These are phyloP conservation scores for Cuniculus paca DNA, from an alignment of 2,797 vertebrate genomes.

Conservation along the genomic window DNA sequence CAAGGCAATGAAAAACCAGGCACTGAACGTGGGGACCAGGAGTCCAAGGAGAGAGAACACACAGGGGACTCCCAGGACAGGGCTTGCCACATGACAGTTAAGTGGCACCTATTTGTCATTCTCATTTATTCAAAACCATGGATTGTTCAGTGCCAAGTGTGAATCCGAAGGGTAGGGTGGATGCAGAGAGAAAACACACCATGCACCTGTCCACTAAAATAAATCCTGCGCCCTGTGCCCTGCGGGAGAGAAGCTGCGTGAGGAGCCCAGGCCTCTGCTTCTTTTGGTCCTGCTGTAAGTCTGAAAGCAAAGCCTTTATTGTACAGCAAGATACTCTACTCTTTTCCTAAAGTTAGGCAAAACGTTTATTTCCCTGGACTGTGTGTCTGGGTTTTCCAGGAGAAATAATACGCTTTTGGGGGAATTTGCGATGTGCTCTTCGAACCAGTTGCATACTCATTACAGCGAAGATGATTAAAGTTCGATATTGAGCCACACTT, in stretches of 20 bases:
- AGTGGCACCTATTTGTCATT: not conserved
- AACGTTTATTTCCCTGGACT: not conserved
- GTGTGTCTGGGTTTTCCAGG: not conserved
- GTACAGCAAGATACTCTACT: not conserved
- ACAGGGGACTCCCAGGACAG: not conserved
- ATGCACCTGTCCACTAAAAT: not conserved
- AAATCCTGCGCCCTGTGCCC: not conserved
- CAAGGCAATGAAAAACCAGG: not conserved
- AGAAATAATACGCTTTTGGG: not conserved
- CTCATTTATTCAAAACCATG: not conserved
- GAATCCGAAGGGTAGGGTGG: not conserved
- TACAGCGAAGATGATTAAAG: not conserved
- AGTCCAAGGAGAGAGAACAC: not conserved
- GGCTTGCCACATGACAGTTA: not conserved
- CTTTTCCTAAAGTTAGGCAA: not conserved
- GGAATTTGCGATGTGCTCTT: not conserved
- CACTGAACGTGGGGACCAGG: not conserved
- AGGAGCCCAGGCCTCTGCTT: not conserved
- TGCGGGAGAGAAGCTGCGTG: not conserved
- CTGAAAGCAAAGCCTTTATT: not conserved
- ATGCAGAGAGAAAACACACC: not conserved
- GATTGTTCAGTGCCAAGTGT: not conserved
- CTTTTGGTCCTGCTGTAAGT: not conserved
- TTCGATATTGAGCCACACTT: not conserved
- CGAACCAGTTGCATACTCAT: not conserved